A percentile compares a stretch with the other conserved stretches of the same genome.
phyloP scores from a whole-genome alignment of 2,113 vertebrate species.

The Actenoides lindsayi region DNA sequence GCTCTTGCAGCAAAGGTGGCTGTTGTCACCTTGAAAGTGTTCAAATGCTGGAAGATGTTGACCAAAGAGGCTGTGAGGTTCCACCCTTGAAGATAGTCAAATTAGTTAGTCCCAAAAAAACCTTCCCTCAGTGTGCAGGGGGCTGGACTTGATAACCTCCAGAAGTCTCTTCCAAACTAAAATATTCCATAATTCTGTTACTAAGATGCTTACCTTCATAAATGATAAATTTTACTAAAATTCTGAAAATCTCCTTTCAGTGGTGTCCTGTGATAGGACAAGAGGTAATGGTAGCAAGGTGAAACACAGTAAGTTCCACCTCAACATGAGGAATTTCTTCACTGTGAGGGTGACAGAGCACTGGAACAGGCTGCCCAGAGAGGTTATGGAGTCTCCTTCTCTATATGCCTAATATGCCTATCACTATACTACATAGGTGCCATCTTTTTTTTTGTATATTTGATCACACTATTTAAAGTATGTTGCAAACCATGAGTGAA shows the following conservation, averaged over 20 bases:
- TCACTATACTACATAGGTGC: background rate
- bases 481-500: background rate
- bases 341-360: no score
- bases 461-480: background rate
- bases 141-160: background rate
- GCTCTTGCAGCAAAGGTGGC: background rate
- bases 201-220: slow-evolving; percentile 24
- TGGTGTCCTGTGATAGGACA: no score
- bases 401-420: background rate
- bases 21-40: background rate
- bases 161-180: background rate
- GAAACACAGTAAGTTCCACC: no score
- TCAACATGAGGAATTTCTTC: no score
- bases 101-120: background rate
- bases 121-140: background rate
- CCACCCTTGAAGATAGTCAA: background rate
- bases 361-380: no score
- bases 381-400: no score
- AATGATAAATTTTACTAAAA: slow-evolving; percentile 28
- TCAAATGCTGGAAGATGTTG: background rate
- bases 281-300: no score
- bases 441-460: slow-evolving; percentile 15
- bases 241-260: background rate
- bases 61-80: background rate
- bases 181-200: background rate